Percentiles rank a stretch among this genome's conserved stretches.
These are phyloP conservation scores for Pachliopta kotzebuea DNA, from an alignment of 2,888 invertebrate species.

Conservation along the genomic window DNA sequence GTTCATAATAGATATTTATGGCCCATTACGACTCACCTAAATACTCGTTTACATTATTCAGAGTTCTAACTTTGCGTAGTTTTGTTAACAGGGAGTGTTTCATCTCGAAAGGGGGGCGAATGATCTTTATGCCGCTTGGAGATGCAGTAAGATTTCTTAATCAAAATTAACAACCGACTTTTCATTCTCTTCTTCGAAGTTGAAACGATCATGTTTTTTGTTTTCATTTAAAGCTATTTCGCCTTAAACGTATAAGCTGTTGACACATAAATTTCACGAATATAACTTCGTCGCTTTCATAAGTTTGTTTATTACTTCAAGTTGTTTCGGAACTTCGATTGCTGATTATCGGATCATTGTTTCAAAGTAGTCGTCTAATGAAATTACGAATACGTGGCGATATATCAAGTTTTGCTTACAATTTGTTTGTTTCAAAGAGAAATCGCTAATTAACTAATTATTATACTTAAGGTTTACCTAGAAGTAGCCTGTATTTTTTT, in stretches of 20 bases:
- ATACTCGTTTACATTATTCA: slow-evolving; percentile 30
- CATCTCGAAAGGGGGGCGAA: slow-evolving; percentile 2
- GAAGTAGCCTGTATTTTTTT: too few species aligned
- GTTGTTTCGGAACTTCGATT: slow-evolving; percentile 17
- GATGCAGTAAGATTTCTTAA: not conserved
- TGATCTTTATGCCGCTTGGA: not conserved
- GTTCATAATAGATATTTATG: slow-evolving; percentile 49
- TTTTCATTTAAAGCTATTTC: too few species aligned
- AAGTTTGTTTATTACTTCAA: slow-evolving; percentile 6
- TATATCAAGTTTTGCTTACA: not conserved
- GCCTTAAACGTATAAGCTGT: too few species aligned
- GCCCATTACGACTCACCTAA: slow-evolving; percentile 36
- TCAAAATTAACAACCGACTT: not conserved
- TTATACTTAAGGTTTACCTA: too few species aligned
- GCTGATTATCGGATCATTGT: slow-evolving; percentile 12
- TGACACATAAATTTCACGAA: not conserved
- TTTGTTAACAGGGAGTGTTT: slow-evolving; percentile 12
- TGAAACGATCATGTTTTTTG: too few species aligned
- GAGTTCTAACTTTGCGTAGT: slow-evolving; percentile 19
- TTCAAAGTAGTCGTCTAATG: slow-evolving; percentile 8
- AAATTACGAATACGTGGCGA: slow-evolving; percentile 9
- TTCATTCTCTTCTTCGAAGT: too few species aligned
- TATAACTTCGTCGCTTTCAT: not conserved
- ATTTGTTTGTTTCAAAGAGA: too few species aligned
- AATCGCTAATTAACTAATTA: too few species aligned